Percentiles rank a stretch among this genome's conserved stretches.
These are phyloP conservation scores for Ephialtes manifestator DNA, from an alignment of 2,888 invertebrate species.

Conservation along the genomic window DNA sequence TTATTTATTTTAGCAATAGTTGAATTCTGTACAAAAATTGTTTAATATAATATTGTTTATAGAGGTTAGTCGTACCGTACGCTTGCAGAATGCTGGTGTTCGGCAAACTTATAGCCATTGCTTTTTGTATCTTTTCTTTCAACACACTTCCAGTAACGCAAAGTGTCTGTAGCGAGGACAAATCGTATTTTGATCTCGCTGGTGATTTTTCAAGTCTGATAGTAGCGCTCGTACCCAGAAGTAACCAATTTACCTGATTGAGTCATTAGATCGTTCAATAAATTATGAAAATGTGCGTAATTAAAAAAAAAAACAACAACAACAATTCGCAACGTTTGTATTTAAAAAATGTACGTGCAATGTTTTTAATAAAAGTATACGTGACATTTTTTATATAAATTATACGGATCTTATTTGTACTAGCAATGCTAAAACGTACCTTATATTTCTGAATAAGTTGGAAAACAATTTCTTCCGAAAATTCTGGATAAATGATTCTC, in stretches of 20 bases:
- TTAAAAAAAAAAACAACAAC: neutral
- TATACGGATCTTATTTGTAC: no score
- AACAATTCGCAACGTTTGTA: no score
- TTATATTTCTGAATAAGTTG: conserved; percentile 74
- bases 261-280: neutral
- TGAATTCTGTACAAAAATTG: no score
- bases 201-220: conserved; percentile 68
- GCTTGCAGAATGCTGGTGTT: conserved; percentile 69
- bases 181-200: conserved; percentile 65
- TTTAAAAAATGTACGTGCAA: neutral
- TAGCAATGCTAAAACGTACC: conserved; percentile 34
- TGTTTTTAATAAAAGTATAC: no score
- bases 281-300: neutral
- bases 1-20: no score
- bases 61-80: conserved; percentile 72
- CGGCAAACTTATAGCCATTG: conserved; percentile 69
- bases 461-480: conserved; percentile 62
- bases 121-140: conserved; percentile 62
- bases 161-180: conserved; percentile 65
- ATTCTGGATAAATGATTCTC: conserved; percentile 70
- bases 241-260: conserved; percentile 68
- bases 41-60: neutral
- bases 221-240: conserved; percentile 68
- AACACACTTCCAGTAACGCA: conserved; percentile 69
- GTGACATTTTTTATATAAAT: no score